Evolutionary conservation across 2,113 vertebrate species (phyloP).

Genomic region (Platysternon megacephalum): DNA sequence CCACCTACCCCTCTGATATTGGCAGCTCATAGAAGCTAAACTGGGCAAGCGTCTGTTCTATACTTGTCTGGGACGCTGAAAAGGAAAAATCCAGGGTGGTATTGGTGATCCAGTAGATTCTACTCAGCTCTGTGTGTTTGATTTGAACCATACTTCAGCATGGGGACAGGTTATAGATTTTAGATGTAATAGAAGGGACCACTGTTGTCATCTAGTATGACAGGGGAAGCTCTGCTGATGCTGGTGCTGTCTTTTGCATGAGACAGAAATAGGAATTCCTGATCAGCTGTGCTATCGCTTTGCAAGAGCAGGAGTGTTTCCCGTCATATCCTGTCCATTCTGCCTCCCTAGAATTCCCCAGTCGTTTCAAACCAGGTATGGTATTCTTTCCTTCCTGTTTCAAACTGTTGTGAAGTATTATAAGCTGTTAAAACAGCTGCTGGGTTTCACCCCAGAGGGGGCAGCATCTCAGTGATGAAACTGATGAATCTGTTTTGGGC

Average conservation of each 20-base stretch:
- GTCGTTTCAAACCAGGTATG: background rate
- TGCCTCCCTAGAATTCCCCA: background rate
- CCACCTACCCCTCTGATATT: background rate
- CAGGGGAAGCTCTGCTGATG: background rate
- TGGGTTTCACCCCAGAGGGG: rapidly evolving
- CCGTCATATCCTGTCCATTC: background rate
- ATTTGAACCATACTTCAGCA: background rate
- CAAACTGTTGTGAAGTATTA: background rate
- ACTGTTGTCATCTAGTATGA: background rate
- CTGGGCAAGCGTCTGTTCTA: background rate
- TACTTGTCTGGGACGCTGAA: background rate
- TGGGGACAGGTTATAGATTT: background rate
- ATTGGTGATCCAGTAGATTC: background rate
- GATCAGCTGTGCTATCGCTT: background rate
- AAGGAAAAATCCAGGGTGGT: constrained; percentile 35
- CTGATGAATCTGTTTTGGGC: background rate
- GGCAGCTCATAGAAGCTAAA: constrained; percentile 21
- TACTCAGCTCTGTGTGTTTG: rapidly evolving
- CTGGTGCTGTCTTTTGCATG: background rate
- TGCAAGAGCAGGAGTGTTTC: background rate
- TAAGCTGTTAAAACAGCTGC: background rate
- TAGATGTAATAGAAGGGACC: background rate
- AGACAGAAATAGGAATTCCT: background rate
- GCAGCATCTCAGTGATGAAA: background rate
- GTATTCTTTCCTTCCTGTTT: background rate